Evolutionary conservation across 2,888 invertebrate genomes (phyloP).

Genomic region (Trissonchulus latispiculum): DNA sequence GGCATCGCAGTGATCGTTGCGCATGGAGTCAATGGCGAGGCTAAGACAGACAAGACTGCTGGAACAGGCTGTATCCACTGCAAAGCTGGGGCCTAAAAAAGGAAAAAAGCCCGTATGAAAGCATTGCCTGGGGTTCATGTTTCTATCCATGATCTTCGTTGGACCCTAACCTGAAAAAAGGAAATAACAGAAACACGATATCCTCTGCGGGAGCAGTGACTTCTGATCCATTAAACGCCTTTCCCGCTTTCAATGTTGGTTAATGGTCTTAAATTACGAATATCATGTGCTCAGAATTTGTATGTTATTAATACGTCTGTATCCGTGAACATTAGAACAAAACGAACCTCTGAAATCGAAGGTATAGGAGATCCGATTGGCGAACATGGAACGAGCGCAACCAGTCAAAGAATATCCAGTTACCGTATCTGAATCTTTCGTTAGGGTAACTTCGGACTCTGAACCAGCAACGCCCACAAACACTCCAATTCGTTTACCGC

Average conservation of each 20-base stretch:
- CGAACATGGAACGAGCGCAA: constrained; percentile 79
- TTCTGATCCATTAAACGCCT: too few relatives aligned
- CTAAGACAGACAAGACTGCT: constrained; percentile 63
- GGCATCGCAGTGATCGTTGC: constrained; percentile 80
- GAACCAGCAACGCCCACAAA: constrained; percentile 83
- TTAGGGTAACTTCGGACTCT: constrained; percentile 80
- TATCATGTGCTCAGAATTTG: too few relatives aligned
- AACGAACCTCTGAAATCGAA: constrained; percentile 77
- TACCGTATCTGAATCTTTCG: constrained; percentile 61
- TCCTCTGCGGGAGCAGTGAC: too few relatives aligned
- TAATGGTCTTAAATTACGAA: too few relatives aligned
- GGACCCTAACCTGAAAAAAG: too few relatives aligned
- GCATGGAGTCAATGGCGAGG: constrained; percentile 56
- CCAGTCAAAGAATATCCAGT: constrained; percentile 83
- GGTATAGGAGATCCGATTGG: constrained; percentile 81
- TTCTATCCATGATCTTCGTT: too few relatives aligned
- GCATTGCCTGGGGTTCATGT: too few relatives aligned
- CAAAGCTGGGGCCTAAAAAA: constrained; percentile 71
- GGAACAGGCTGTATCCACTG: constrained; percentile 93
- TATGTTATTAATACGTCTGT: too few relatives aligned
- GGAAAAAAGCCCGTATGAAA: too few relatives aligned
- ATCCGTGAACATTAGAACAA: too few relatives aligned
- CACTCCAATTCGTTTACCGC: constrained; percentile 83
- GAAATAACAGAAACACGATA: too few relatives aligned
- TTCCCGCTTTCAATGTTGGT: too few relatives aligned